Conservation (phyloP, 1,140 invertebrate species). For the Apocrypta bakeri region DNA sequence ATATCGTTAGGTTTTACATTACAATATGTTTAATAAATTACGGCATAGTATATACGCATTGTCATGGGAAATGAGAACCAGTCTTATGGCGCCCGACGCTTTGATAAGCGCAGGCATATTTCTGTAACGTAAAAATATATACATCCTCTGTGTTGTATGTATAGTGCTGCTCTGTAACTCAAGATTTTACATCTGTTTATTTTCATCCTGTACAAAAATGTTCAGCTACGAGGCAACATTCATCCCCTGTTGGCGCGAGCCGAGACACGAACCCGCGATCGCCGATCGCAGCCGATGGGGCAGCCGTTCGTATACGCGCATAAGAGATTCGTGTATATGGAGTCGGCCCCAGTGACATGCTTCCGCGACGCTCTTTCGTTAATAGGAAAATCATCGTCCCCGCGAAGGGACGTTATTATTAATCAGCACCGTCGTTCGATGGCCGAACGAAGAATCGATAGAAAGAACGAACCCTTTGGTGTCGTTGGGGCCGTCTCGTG, state of each 20-base stretch:
- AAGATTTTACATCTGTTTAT: slow-evolving; percentile 72
- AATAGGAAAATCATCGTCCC: slow-evolving; percentile 27
- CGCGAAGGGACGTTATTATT: slow-evolving; percentile 9
- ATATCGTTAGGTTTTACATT: slow-evolving; percentile 74
- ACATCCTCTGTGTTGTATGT: slow-evolving; percentile 75
- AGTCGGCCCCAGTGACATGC: background rate
- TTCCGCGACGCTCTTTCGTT: background rate
- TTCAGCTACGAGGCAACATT: slow-evolving; percentile 66
- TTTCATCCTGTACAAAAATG: slow-evolving; percentile 75
- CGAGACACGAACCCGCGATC: slow-evolving; percentile 45
- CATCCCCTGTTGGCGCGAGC: slow-evolving; percentile 51
- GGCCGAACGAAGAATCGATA: slow-evolving; percentile 39
- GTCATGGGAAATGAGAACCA: slow-evolving; percentile 75
- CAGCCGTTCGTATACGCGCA: background rate
- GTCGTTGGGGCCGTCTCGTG: slow-evolving; percentile 13
- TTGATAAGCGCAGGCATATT: slow-evolving; percentile 70
- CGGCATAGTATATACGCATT: slow-evolving; percentile 75
- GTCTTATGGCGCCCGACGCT: slow-evolving; percentile 72
- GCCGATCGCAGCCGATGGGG: background rate
- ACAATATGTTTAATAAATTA: slow-evolving; percentile 71
- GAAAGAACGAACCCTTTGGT: background rate
- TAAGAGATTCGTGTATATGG: too few relatives aligned
- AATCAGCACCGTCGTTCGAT: slow-evolving; percentile 46
- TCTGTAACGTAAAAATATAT: slow-evolving; percentile 77
- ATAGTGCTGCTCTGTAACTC: slow-evolving; percentile 76